Base-by-base conservation (phyloP, 2,113 vertebrate genomes). In the Ceratotherium simum region DNA sequence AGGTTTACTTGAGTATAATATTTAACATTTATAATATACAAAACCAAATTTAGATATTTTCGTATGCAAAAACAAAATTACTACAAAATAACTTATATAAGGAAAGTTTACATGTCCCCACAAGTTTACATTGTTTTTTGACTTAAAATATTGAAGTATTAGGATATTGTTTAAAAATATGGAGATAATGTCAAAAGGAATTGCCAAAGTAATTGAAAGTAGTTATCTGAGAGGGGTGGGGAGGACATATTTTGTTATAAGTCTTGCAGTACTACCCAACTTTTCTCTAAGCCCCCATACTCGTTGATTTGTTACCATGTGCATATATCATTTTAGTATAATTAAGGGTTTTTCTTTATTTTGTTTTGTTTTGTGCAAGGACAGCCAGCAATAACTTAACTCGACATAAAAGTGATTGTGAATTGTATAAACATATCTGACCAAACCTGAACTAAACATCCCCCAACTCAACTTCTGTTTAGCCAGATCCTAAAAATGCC, bases 141-240 rank as follows among this genome's bases (percentile, higher is more conserved):
- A 87, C 46, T 81, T 80, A 78, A 94, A 86, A 82, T 54, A 27
- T 31, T 16, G 46, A 78, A 87, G 11, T 46, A 87, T 83, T 96
- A 58, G 46, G 51, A 69, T 84, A 92, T 90, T 82, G 11, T 95
- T 96, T 87, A 51, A 84, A 94, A 92, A 91, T 60, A 39, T 64
- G 62, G 62, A 69, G 33, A 96, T 72, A 70, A 51, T 86, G 56
- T 67, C 60, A 89, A 92, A 91, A 86, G 54, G 93, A 54, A 58
- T 54, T 75, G 31, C 65, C 64, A 78, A 64, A 81, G 72, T 72
- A 78, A 96, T 69, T 79, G 33, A 62, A 92, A 93, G 64, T 83
- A 65, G 67, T 65, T 86, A 94, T 81, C n/a, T 69, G 11, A 29
- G 33, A 56, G 29, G 39, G 42, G 5, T 79, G 31, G 23, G 13